These are phyloP conservation scores for Xylota sylvarum DNA, from an alignment of 2,888 invertebrate genomes.

Conservation along the genomic window DNA sequence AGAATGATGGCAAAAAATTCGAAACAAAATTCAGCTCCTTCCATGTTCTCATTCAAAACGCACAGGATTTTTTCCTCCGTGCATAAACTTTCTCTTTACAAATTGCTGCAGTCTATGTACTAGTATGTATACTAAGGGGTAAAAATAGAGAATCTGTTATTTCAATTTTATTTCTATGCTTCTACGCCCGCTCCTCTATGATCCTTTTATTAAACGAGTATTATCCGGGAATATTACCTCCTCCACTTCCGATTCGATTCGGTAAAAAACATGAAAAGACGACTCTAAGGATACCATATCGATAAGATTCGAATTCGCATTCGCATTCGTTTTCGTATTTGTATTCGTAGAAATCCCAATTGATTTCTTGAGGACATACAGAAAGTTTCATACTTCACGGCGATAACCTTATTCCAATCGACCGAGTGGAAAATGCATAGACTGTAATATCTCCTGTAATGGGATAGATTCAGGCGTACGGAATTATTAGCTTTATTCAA, in stretches of 20 bases:
- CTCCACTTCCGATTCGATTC: constrained; percentile 21
- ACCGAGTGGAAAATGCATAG: constrained; percentile 46
- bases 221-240: constrained; percentile 42
- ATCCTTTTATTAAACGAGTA: constrained; percentile 46
- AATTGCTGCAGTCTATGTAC: constrained; percentile 7
- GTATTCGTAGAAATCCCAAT: constrained; percentile 8
- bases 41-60: neutral
- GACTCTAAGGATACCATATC: neutral
- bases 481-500: neutral
- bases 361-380: constrained; percentile 48
- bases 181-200: constrained; percentile 3
- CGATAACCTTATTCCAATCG: constrained; percentile 49
- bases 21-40: neutral
- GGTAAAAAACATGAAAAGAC: neutral
- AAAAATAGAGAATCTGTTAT: constrained; percentile 18
- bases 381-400: constrained; percentile 2
- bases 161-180: constrained; percentile 29
- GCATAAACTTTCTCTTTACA: constrained; percentile 25
- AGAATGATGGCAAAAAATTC: constrained; percentile 18
- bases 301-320: constrained; percentile 13
- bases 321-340: constrained; percentile 6
- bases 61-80: neutral
- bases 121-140: too few relatives aligned
- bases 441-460: constrained; percentile 24
- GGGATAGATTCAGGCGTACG: neutral